phyloP scores from a whole-genome alignment of 2,113 vertebrate genomes.

The Istiophorus platypterus region DNA sequence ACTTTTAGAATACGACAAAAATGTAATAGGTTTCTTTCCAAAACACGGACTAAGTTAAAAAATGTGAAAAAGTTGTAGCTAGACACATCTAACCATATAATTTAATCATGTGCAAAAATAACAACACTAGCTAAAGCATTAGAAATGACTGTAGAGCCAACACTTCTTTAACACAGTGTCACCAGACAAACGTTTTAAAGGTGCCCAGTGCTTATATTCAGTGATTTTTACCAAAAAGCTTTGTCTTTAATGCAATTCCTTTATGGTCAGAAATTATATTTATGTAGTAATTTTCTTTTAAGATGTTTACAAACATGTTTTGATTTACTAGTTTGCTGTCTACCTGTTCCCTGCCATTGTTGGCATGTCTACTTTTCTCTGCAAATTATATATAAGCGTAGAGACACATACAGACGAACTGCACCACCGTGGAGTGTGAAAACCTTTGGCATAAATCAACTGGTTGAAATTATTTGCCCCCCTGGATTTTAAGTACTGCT shows the following conservation, averaged over 20 bases:
- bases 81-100: not conserved
- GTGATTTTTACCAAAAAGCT: not conserved
- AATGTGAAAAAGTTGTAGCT: not conserved
- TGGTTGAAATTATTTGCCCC: too few relatives aligned
- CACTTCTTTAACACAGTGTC: not conserved
- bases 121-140: not conserved
- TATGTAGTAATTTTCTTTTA: too few relatives aligned
- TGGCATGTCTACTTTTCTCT: not conserved
- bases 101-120: not conserved
- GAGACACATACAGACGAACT: too few relatives aligned
- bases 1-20: constrained; percentile 11
- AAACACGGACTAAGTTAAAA: not conserved
- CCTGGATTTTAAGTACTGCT: too few relatives aligned
- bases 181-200: not conserved
- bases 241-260: not conserved
- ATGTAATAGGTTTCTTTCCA: not conserved
- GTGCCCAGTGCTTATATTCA: not conserved
- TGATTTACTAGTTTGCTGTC: not conserved
- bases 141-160: not conserved
- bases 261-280: too few relatives aligned
- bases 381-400: too few relatives aligned
- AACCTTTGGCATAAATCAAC: too few relatives aligned
- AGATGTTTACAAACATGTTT: not conserved
- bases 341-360: not conserved
- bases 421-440: too few relatives aligned